Base-by-base conservation (phyloP, 2,888 invertebrate genomes). In the Ephialtes manifestator region DNA sequence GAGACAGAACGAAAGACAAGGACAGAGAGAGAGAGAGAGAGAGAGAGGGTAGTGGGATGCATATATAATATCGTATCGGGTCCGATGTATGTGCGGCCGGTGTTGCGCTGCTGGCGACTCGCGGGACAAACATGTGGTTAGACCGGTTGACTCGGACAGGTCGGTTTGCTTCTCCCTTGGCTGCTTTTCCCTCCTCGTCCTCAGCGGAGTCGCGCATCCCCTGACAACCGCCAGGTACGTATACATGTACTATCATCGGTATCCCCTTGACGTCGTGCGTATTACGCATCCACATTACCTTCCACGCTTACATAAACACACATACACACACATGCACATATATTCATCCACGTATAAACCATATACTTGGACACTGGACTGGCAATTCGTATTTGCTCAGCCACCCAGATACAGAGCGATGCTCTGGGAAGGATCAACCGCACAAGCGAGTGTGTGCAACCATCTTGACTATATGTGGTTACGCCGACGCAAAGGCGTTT, bases 51-150 rank as follows among this genome's bases (percentile, higher is more conserved):
- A 39, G 39, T n/a, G 39, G 20, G 20, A 24, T 8, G 43, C 43
- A 43, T 24, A 43, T 24, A 18, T 7, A 68, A 48, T 11, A 43
- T 65, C 65, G n/a, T 24, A 51, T 51, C 51, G n/a, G 51, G 76
- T 76, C 51, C 51, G 65, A 35, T 53, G 65, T 51, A 51, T 53
- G 51, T 89, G 88, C 89, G 89, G 89, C 88, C 87, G 85, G 88
- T 79, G 60, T 15, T 77, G 77, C 43, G 51, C 78, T 76, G 78
- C 58, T 60, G 60, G 88, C 89, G 89, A 90, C 90, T 90, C 86
- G 84, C 87, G 79, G 84, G 89, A 89, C 90, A 92, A 92, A 89
- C 91, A 92, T 92, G 92, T 88, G 92, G 92, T 92, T 88, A 91
- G 89, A 92, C 92, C 92, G 92, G 92, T 92, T 91, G 89, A 88